Evolutionary conservation across 2,113 vertebrate species (phyloP).

Genomic region (Nycticorax nycticorax): DNA sequence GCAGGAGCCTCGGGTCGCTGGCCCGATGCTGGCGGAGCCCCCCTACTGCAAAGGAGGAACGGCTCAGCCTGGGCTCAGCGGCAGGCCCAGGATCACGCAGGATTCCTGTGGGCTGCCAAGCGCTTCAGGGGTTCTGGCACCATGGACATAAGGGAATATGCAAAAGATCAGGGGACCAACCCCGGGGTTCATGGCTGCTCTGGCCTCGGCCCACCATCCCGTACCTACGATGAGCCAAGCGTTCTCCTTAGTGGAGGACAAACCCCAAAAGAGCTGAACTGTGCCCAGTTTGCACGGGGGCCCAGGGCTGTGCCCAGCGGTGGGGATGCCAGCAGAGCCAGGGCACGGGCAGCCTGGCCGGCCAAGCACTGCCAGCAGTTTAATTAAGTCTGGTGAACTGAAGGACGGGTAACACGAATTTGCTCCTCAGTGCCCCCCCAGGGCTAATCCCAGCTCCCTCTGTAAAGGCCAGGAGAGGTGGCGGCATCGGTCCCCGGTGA

Average conservation of each 20-base stretch:
- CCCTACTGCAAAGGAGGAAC: neutral
- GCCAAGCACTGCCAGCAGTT: neutral
- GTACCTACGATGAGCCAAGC: neutral
- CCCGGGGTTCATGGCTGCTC: neutral
- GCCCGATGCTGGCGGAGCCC: neutral
- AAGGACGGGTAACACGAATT: neutral
- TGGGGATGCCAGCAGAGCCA: neutral
- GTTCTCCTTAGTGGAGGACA: neutral
- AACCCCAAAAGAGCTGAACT: neutral
- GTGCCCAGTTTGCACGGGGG: accelerated
- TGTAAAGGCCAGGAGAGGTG: neutral
- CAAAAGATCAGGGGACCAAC: neutral
- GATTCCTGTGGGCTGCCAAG: neutral
- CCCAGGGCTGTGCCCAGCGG: neutral
- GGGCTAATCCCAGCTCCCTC: neutral
- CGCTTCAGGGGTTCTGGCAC: neutral
- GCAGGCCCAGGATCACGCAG: neutral
- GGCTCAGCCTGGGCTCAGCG: neutral
- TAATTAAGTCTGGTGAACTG: neutral
- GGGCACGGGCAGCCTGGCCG: neutral
- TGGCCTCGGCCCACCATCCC: neutral
- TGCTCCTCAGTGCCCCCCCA: neutral
- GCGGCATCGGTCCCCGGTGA: neutral
- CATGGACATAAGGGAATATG: neutral
- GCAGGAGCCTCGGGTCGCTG: accelerated